phyloP scores from a whole-genome alignment of 2,113 vertebrate species.

The Caranx ignobilis region DNA sequence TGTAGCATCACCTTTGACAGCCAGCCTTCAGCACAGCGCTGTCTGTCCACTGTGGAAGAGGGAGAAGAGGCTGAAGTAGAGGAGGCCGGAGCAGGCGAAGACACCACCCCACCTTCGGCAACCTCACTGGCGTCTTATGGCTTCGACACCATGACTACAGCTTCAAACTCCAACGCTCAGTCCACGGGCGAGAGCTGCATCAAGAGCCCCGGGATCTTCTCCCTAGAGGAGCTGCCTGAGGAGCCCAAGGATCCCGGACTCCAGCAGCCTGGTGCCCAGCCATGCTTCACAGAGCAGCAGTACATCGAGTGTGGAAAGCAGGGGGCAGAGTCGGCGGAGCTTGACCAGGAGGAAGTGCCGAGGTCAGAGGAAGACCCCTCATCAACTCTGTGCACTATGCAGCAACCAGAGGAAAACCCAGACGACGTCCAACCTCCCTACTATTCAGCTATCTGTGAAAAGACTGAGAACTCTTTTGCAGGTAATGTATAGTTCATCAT shows the following conservation, averaged over 20 bases:
- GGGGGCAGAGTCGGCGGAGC: slow-evolving; percentile 35
- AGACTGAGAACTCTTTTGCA: slow-evolving; percentile 83
- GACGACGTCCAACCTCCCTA: slow-evolving; percentile 76
- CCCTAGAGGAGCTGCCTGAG: slow-evolving; percentile 83
- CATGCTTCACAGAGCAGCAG: slow-evolving; percentile 62
- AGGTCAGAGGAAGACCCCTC: slow-evolving; percentile 36
- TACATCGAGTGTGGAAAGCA: slow-evolving; percentile 77
- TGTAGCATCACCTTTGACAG: slow-evolving; percentile 44
- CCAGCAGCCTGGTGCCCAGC: slow-evolving; percentile 46
- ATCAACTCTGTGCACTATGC: slow-evolving; percentile 36
- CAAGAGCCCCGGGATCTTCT: slow-evolving; percentile 86
- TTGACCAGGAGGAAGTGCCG: background rate
- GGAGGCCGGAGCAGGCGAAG: slow-evolving; percentile 40
- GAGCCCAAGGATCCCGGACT: slow-evolving; percentile 75
- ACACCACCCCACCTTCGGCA: slow-evolving; percentile 80
- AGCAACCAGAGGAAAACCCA: slow-evolving; percentile 57
- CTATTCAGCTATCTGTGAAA: slow-evolving; percentile 84
- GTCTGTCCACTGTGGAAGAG: slow-evolving; percentile 76
- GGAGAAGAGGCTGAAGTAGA: slow-evolving; percentile 62
- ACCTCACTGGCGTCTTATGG: slow-evolving; percentile 82
- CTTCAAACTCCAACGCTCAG: slow-evolving; percentile 81
- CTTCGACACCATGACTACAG: slow-evolving; percentile 79
- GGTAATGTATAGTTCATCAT: slow-evolving; percentile 86
- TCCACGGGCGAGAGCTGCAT: slow-evolving; percentile 84
- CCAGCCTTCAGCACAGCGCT: slow-evolving; percentile 54